phyloP scores from a whole-genome alignment of 2,113 vertebrate species.

The Poecilia latipinna region DNA sequence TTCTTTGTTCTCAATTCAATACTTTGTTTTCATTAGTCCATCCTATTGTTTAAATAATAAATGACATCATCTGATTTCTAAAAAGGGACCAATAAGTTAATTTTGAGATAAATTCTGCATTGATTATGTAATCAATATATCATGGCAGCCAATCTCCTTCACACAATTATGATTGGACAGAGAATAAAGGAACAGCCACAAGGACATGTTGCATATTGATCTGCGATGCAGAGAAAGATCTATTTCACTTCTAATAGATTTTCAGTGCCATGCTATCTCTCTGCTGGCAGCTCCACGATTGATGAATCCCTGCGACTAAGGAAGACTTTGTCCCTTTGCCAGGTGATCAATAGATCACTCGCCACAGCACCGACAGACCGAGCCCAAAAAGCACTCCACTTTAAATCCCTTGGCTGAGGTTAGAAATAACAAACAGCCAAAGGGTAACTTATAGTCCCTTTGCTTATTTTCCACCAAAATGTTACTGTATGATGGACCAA shows the following conservation, averaged over 20 bases:
- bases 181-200: slow-evolving; percentile 15
- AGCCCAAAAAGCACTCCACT: slow-evolving; percentile 16
- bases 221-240: slow-evolving; percentile 48
- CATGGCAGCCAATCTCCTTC: slow-evolving; percentile 4
- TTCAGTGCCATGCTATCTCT: slow-evolving; percentile 31
- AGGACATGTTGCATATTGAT: slow-evolving; percentile 48
- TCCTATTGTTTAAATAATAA: not conserved
- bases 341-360: slow-evolving; percentile 57
- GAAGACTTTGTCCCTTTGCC: slow-evolving; percentile 49
- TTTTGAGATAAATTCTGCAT: slow-evolving; percentile 8
- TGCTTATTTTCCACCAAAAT: slow-evolving; percentile 12
- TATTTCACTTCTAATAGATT: slow-evolving; percentile 55
- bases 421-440: slow-evolving; percentile 41
- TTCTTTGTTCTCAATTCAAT: not conserved
- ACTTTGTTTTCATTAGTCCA: not conserved
- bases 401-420: slow-evolving; percentile 26
- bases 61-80: not conserved
- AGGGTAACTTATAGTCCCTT: slow-evolving; percentile 34
- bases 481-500: not conserved
- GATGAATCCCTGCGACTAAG: slow-evolving; percentile 38
- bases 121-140: slow-evolving; percentile 24
- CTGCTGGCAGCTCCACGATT: slow-evolving; percentile 45
- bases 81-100: slow-evolving; percentile 1
- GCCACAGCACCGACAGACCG: slow-evolving; percentile 30
- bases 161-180: slow-evolving; percentile 13